phyloP scores from a whole-genome alignment of 2,113 vertebrate species.

The Hippocampus abdominalis region DNA sequence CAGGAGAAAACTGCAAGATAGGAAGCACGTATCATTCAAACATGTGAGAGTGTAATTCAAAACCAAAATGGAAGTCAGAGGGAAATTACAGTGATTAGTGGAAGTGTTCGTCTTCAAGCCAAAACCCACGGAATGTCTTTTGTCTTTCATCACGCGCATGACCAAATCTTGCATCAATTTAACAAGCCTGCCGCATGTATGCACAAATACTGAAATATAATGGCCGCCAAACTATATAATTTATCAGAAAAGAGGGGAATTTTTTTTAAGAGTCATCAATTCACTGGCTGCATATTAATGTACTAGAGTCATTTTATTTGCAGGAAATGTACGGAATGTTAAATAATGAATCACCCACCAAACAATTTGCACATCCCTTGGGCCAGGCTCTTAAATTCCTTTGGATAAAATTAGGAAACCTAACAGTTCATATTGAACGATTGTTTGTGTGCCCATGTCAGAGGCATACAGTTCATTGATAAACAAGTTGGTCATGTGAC shows the following conservation, averaged over 20 bases:
- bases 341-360: background rate
- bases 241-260: background rate
- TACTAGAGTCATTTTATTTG: background rate
- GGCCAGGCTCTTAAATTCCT: slow-evolving; percentile 1
- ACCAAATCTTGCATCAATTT: background rate
- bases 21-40: background rate
- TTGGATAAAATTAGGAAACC: slow-evolving; percentile 23
- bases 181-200: background rate
- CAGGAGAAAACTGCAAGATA: slow-evolving; percentile 61
- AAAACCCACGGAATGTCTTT: background rate
- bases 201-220: background rate
- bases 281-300: background rate
- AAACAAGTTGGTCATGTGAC: slow-evolving; percentile 47
- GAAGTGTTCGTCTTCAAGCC: background rate
- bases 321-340: background rate
- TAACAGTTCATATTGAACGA: slow-evolving; percentile 10
- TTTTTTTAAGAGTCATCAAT: background rate
- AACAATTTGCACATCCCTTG: background rate
- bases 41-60: background rate
- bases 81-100: background rate
- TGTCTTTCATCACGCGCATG: background rate
- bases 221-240: background rate
- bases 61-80: background rate
- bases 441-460: slow-evolving; percentile 8
- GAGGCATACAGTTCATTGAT: background rate